A percentile compares a stretch with the other conserved stretches of the same genome.
Conservation (phyloP, 2,888 invertebrate species). For the Apamea epomidion region DNA sequence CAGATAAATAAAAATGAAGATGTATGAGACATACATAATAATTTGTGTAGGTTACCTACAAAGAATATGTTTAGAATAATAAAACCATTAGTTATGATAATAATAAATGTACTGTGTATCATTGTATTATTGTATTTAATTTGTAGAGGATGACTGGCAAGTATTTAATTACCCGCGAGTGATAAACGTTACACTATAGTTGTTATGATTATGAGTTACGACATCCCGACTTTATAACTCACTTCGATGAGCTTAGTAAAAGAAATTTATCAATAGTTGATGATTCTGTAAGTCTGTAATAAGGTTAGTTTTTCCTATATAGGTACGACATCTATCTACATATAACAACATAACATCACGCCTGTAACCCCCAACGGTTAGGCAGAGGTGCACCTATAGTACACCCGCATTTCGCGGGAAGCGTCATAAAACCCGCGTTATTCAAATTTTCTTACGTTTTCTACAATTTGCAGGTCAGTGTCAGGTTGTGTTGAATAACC, state of each 20-base stretch:
- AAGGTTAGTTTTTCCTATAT: background rate
- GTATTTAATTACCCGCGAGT: conserved; percentile 43
- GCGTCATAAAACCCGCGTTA: too few species aligned
- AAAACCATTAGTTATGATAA: conserved; percentile 17
- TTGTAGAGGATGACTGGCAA: conserved; percentile 50
- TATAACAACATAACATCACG: too few species aligned
- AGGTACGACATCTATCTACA: background rate
- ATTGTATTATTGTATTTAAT: conserved; percentile 22
- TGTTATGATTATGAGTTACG: conserved; percentile 18
- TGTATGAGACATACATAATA: too few species aligned
- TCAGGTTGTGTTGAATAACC: too few species aligned
- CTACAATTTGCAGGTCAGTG: too few species aligned
- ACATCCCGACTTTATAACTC: background rate
- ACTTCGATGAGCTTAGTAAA: background rate
- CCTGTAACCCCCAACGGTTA: too few species aligned
- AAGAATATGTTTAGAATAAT: conserved; percentile 21
- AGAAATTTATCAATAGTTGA: background rate
- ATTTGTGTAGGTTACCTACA: conserved; percentile 21
- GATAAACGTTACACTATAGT: conserved; percentile 34
- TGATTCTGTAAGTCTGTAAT: background rate
- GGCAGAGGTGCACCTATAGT: too few species aligned
- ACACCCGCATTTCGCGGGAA: too few species aligned
- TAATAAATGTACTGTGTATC: conserved; percentile 2
- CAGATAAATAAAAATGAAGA: background rate
- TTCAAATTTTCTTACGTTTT: too few species aligned